Percentiles rank a stretch among this genome's conserved stretches.
Conservation (phyloP, 2,113 vertebrate genomes). For the Triplophysa siluroides region DNA sequence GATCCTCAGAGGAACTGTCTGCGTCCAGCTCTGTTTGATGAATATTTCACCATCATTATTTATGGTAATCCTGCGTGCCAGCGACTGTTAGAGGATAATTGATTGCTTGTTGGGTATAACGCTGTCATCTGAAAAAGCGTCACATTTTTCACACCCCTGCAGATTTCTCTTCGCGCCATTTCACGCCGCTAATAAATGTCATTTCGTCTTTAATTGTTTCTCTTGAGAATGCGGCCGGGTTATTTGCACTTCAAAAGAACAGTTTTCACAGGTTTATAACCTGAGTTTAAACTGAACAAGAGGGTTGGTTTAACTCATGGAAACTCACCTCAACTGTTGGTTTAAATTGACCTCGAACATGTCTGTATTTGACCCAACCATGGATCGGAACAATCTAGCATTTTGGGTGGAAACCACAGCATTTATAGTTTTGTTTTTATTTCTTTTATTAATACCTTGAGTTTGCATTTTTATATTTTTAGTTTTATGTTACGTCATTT, state of each 20-base stretch:
- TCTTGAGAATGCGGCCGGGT: constrained; percentile 2
- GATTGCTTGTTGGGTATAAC: constrained; percentile 22
- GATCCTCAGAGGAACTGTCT: neutral
- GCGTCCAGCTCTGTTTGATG: neutral
- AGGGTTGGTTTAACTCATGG: no score
- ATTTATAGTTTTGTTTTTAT: no score
- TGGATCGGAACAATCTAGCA: no score
- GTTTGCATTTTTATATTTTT: no score
- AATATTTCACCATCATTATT: constrained; percentile 35
- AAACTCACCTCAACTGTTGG: no score
- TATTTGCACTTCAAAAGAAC: neutral
- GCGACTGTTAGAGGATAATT: constrained; percentile 31
- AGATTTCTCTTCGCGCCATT: neutral
- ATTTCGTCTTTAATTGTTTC: constrained; percentile 4
- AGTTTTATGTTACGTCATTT: no score
- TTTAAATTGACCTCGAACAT: no score
- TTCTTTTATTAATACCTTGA: no score
- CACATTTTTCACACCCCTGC: neutral
- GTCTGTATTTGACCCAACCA: no score
- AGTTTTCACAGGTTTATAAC: neutral
- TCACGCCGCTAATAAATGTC: neutral
- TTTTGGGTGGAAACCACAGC: no score
- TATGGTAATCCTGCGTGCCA: constrained; percentile 30
- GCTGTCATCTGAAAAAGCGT: constrained; percentile 5
- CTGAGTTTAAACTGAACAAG: no score